These are phyloP conservation scores for Phalacrocorax pelagicus DNA, from an alignment of 2,113 vertebrate genomes.

Conservation along the genomic window DNA sequence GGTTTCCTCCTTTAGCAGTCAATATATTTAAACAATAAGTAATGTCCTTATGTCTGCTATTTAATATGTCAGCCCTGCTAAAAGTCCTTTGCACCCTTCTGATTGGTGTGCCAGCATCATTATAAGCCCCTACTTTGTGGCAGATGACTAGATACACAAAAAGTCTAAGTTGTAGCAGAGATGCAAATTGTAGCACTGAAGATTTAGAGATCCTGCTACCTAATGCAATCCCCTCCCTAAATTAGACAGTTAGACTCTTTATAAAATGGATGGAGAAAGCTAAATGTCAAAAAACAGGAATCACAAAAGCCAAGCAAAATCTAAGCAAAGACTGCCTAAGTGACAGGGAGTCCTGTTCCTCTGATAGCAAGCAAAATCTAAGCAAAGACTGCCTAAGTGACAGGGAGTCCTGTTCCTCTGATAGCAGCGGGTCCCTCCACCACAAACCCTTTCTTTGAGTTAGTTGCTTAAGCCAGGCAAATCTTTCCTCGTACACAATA, in stretches of 20 bases:
- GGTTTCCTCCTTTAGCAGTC: slow-evolving; percentile 25
- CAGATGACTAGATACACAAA: not conserved
- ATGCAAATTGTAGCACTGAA: not conserved
- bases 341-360: not conserved
- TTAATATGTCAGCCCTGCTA: not conserved
- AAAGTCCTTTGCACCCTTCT: not conserved
- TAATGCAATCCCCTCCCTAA: not conserved
- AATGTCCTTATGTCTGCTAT: not conserved
- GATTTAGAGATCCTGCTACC: not conserved
- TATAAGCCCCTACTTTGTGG: not conserved
- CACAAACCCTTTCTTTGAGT: slow-evolving; percentile 12
- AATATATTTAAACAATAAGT: not conserved
- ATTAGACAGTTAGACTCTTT: not conserved
- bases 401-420: not conserved
- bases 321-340: not conserved
- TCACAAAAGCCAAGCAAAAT: not conserved
- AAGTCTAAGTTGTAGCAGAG: not conserved
- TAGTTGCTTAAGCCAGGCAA: slow-evolving; percentile 30
- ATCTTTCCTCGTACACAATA: slow-evolving; percentile 28
- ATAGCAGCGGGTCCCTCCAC: not conserved
- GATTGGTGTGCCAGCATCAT: not conserved
- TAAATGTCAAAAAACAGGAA: not conserved
- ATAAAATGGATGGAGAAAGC: not conserved
- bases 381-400: not conserved
- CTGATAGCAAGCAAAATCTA: not conserved